phyloP scores from a whole-genome alignment of 2,113 vertebrate genomes.

The Anas platyrhynchos region DNA sequence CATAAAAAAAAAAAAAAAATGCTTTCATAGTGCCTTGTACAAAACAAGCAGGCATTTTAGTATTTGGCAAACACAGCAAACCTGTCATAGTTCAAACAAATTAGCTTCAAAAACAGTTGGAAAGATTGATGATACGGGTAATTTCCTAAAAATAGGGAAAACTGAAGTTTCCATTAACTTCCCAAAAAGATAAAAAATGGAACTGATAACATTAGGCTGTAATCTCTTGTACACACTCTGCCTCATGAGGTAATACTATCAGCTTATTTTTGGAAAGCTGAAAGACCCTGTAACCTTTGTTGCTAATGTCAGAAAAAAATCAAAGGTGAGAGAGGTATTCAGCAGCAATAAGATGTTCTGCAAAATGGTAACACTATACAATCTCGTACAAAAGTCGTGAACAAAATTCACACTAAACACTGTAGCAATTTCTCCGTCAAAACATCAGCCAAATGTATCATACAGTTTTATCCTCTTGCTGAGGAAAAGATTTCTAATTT shows the following conservation, averaged over 20 bases:
- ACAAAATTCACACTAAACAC: background rate
- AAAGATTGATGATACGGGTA: background rate
- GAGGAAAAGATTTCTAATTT: background rate
- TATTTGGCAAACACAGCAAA: background rate
- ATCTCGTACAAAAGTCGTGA: background rate
- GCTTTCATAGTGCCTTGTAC: background rate
- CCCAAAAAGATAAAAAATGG: background rate
- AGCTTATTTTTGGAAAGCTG: background rate
- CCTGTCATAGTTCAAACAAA: background rate
- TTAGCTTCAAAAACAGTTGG: background rate
- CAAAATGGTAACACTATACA: background rate
- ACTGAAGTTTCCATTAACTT: background rate
- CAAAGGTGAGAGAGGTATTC: background rate
- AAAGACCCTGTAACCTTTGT: background rate
- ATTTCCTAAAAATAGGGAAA: background rate
- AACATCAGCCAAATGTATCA: background rate
- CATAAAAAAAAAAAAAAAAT: background rate
- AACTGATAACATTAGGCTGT: background rate
- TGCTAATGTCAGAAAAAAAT: background rate
- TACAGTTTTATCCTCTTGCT: background rate
- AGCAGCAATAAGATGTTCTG: background rate
- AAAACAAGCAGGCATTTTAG: background rate
- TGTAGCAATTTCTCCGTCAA: background rate
- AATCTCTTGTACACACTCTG: background rate
- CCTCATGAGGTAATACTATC: background rate